These are phyloP conservation scores for Zalophus californianus DNA, from an alignment of 2,797 vertebrate genomes.

Conservation along the genomic window DNA sequence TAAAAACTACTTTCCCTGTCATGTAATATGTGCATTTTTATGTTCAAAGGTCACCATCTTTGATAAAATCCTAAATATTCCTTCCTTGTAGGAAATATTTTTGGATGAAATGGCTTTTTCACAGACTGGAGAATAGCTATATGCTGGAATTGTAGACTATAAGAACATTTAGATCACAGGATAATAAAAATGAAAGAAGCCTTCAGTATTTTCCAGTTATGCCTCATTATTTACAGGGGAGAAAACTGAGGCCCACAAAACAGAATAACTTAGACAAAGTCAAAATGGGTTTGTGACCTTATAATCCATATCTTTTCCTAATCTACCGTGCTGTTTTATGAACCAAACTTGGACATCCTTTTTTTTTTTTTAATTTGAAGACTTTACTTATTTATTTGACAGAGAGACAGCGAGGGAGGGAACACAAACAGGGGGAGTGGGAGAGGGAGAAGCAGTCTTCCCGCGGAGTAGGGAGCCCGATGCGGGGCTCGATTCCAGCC, in stretches of 20 bases:
- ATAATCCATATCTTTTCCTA: background rate
- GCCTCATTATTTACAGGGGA: background rate
- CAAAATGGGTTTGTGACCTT: background rate
- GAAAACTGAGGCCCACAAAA: background rate
- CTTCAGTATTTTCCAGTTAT: background rate
- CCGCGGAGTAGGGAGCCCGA: too few species aligned
- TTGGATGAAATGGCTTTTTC: background rate
- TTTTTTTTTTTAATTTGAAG: too few species aligned
- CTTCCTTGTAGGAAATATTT: conserved; percentile 13
- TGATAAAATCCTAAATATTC: background rate
- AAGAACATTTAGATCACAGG: background rate
- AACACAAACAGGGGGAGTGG: too few species aligned
- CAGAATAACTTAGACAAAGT: background rate
- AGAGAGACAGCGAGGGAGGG: too few species aligned
- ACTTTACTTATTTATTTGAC: too few species aligned
- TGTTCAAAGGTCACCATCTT: background rate
- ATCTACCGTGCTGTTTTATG: background rate
- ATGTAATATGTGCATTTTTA: background rate
- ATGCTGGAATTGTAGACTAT: background rate
- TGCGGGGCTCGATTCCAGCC: too few species aligned
- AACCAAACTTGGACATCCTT: background rate
- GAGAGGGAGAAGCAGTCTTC: too few species aligned
- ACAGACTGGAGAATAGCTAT: background rate
- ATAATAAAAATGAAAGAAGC: background rate
- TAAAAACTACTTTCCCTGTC: background rate